These are phyloP conservation scores for Hucho hucho DNA, from an alignment of 2,113 vertebrate species.

Conservation along the genomic window DNA sequence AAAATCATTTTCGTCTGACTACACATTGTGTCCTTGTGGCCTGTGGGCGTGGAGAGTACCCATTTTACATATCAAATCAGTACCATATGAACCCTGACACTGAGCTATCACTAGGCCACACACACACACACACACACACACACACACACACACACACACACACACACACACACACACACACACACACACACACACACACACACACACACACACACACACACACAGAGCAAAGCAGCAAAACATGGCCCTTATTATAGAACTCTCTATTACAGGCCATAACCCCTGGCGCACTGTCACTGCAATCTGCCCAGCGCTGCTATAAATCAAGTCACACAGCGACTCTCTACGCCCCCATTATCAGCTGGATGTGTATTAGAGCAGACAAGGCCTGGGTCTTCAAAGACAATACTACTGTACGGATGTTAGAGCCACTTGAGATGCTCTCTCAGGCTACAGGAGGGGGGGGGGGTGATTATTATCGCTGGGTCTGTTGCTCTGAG, in stretches of 20 bases:
- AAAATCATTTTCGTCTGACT: constrained; percentile 66
- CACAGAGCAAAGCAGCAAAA: background rate
- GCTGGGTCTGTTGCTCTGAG: constrained; percentile 32
- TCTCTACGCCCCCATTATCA: constrained; percentile 48
- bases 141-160: constrained; percentile 8
- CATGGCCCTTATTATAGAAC: constrained; percentile 54
- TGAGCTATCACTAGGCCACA: constrained; percentile 2
- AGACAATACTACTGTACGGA: constrained; percentile 21
- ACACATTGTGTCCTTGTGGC: constrained; percentile 53
- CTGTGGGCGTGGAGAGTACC: constrained; percentile 21
- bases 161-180: background rate
- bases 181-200: background rate
- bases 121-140: background rate
- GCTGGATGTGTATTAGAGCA: constrained; percentile 44
- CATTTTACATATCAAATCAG: constrained; percentile 53
- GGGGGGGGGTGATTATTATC: constrained; percentile 26
- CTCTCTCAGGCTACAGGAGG: background rate
- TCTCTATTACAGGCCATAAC: constrained; percentile 53
- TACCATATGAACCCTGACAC: constrained; percentile 36
- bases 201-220: constrained; percentile 1
- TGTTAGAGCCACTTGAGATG: constrained; percentile 36
- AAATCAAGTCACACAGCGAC: constrained; percentile 49
- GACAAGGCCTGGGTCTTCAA: constrained; percentile 50
- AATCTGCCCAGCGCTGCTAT: constrained; percentile 52
- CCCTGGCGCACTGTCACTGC: constrained; percentile 56